Evolutionary conservation across 2,797 vertebrate genomes (phyloP).

Genomic region (Tachyglossus aculeatus): DNA sequence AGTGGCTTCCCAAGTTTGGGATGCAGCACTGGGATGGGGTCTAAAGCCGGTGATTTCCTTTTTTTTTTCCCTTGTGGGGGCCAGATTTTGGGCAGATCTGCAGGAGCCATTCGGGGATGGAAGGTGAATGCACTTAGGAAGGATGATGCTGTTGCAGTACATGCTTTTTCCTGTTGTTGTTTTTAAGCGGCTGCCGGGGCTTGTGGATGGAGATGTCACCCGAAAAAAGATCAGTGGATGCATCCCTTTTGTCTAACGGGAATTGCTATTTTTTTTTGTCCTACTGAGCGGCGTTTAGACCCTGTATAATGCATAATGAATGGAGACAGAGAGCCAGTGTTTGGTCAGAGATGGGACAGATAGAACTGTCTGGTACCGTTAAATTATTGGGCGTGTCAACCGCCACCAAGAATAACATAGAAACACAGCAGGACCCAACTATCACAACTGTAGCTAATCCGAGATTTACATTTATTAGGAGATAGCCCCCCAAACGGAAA

Average conservation of each 20-base stretch:
- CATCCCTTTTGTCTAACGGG: conserved; percentile 33
- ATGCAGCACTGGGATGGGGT: conserved; percentile 18
- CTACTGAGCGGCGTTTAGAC: conserved; percentile 37
- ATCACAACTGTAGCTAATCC: conserved; percentile 38
- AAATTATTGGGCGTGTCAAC: conserved; percentile 66
- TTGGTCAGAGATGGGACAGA: conserved; percentile 66
- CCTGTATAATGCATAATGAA: conserved; percentile 53
- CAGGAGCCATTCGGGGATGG: conserved; percentile 3
- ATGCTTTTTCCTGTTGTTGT: conserved; percentile 42
- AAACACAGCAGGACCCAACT: conserved; percentile 12
- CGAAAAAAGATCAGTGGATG: conserved; percentile 22
- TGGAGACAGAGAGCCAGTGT: conserved; percentile 68
- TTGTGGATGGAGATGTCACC: neutral
- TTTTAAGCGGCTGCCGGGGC: conserved; percentile 23
- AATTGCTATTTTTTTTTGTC: conserved; percentile 21
- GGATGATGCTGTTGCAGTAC: conserved; percentile 33
- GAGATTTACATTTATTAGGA: conserved; percentile 46
- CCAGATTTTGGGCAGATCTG: conserved; percentile 17
- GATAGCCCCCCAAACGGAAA: conserved; percentile 2
- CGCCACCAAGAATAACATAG: conserved; percentile 52
- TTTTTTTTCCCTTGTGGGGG: neutral
- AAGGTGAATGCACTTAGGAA: conserved; percentile 22
- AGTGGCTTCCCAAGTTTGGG: conserved; percentile 47
- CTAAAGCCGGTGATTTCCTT: too few species aligned
- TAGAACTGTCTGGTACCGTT: conserved; percentile 66